These are phyloP conservation scores for Leptodactylus fuscus DNA, from an alignment of 2,113 vertebrate species.

Conservation along the genomic window DNA sequence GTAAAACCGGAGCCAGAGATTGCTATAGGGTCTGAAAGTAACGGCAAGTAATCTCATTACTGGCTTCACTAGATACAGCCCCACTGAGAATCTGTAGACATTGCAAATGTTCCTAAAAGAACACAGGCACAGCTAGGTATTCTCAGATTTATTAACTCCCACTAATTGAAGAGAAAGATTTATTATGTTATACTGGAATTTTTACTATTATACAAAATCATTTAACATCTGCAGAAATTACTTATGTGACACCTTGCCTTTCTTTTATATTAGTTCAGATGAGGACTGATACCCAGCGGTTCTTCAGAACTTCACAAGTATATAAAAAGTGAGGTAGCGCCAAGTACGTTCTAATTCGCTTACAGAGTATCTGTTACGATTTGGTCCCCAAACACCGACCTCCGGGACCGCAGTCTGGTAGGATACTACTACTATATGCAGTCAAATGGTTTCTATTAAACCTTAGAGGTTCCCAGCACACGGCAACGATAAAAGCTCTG, in stretches of 20 bases:
- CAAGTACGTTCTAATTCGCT: too few relatives aligned
- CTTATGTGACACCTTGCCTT: neutral
- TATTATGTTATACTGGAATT: neutral
- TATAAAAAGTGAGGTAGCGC: neutral
- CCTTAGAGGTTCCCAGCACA: too few relatives aligned
- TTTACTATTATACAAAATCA: neutral
- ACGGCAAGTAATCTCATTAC: constrained; percentile 40
- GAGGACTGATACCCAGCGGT: neutral
- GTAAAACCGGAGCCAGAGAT: neutral
- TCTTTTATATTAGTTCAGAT: neutral
- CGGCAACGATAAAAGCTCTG: too few relatives aligned
- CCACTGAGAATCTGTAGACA: constrained; percentile 15
- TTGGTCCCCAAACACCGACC: too few relatives aligned
- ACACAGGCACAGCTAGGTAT: constrained; percentile 1
- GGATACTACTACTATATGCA: too few relatives aligned
- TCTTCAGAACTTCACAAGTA: neutral
- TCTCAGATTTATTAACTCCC: constrained; percentile 29
- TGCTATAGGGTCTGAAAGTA: constrained; percentile 27
- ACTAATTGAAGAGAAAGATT: constrained; percentile 16
- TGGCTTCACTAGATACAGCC: constrained; percentile 38
- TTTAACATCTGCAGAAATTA: neutral
- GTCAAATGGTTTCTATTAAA: too few relatives aligned
- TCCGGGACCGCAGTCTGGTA: too few relatives aligned
- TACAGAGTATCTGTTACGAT: too few relatives aligned
- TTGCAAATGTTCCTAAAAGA: constrained; percentile 9